A percentile compares a stretch with the other conserved stretches of the same genome.
Evolutionary conservation across 1,140 invertebrate species (phyloP).

Genomic region (Aphis gossypii): DNA sequence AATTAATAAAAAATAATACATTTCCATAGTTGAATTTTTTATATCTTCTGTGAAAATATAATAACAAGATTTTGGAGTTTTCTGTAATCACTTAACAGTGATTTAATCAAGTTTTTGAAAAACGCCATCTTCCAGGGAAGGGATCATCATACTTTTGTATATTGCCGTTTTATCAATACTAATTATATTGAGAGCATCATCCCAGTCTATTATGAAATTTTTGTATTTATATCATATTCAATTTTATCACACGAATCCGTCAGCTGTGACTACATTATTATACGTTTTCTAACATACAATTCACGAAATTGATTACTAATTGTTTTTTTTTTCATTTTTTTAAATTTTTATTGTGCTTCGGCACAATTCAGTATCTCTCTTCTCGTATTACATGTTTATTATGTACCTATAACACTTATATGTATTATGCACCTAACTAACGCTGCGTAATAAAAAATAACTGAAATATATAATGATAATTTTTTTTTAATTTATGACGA

Average conservation of each 20-base stretch:
- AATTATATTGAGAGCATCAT: background rate
- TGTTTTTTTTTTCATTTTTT: background rate
- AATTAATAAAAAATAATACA: too few relatives aligned
- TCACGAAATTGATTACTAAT: background rate
- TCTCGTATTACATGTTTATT: background rate
- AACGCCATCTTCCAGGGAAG: too few relatives aligned
- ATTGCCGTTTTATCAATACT: background rate
- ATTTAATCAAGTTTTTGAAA: background rate
- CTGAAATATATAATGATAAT: background rate
- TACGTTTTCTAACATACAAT: background rate
- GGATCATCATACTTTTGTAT: too few relatives aligned
- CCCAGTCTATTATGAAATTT: background rate
- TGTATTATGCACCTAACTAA: too few relatives aligned
- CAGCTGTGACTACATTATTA: background rate
- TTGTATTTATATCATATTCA: too few relatives aligned
- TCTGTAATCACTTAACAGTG: too few relatives aligned
- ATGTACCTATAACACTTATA: too few relatives aligned
- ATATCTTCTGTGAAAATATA: too few relatives aligned
- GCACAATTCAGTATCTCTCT: background rate
- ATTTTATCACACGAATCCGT: background rate
- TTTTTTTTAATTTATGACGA: too few relatives aligned
- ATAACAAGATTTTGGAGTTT: too few relatives aligned
- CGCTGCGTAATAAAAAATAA: background rate
- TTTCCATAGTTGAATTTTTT: too few relatives aligned
- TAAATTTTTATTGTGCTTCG: background rate